phyloP scores from a whole-genome alignment of 1,140 invertebrate species.

The Tetramorium simillimum region DNA sequence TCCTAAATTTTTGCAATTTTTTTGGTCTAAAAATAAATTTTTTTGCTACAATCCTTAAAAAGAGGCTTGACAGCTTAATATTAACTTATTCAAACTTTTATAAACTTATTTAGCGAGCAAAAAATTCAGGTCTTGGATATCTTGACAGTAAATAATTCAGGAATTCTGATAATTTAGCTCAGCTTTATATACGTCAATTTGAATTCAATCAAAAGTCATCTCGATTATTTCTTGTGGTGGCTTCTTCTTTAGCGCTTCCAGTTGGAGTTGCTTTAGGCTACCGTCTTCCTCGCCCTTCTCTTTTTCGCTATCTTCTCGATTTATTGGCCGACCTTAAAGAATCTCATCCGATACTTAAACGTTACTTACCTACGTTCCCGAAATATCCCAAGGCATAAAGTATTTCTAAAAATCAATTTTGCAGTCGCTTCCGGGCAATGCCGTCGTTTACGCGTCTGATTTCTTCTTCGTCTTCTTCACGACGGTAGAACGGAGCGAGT shows the following conservation, averaged over 20 bases:
- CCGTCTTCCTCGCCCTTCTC: neutral
- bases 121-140: no score
- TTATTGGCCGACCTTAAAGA: conserved; percentile 61
- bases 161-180: no score
- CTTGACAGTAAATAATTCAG: no score
- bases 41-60: no score
- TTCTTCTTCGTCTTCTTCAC: conserved; percentile 61
- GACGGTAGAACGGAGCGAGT: neutral
- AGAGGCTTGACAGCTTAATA: no score
- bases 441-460: conserved; percentile 53
- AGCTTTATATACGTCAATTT: neutral
- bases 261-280: neutral
- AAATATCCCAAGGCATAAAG: conserved; percentile 46
- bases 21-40: no score
- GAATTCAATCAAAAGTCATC: neutral
- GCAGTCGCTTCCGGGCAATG: conserved; percentile 67
- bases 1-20: no score
- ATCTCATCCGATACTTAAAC: conserved; percentile 48
- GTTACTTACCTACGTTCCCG: conserved; percentile 7
- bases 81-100: no score
- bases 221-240: conserved; percentile 16
- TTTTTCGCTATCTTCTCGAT: conserved; percentile 57
- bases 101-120: no score
- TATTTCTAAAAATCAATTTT: conserved; percentile 77
- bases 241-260: conserved; percentile 1